Base-by-base conservation (phyloP, 2,113 vertebrate genomes). In the Burhinus bistriatus region DNA sequence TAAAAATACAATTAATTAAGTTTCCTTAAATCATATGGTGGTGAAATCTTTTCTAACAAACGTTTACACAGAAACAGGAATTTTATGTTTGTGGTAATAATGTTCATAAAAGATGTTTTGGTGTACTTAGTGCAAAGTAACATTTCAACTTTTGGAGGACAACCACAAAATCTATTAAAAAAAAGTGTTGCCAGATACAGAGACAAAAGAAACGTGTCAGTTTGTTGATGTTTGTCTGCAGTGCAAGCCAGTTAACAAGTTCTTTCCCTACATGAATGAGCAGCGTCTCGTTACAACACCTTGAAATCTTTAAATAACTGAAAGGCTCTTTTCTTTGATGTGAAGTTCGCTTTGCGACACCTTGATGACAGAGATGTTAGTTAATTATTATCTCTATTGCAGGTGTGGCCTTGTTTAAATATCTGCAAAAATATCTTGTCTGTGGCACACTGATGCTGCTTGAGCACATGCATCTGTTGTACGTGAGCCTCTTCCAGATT, bases 301-400 rank as follows among this genome's bases (percentile, higher is more conserved):
- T 84, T 52, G 65, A 49, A 71, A 68, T 84, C 45, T 75, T 69
- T 55, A 70, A 79, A 36, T 94, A 80, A 87, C 58, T 91, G 70
- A 42, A 49, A 72, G 42, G 20, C 29, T 94, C 15, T 93, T 92
- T 89, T 36, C 45, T 90, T 88, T 90, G 62, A 85, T 71, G 25
- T 34, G 66, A 80, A 64, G 20, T 82, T 89, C 23, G 9, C 26
- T 87, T 83, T 64, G 65, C 6, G 34, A 18, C 84, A 65, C 11
- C 36, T 64, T 22, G 16, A 20, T 94, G 65, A 64, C 65, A 47
- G 73, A 27, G 25, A 29, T 66, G 40, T 55, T 75, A 55, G 34
- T 75, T 88, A 90, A 83, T 92, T 81, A 90, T 45, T 90, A 11
- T 70, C 68, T 80, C 83, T 83, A 73, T 84, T 91, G 42, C 10